These are phyloP conservation scores for Thomomys bottae DNA, from an alignment of 2,113 vertebrate species.

Conservation along the genomic window DNA sequence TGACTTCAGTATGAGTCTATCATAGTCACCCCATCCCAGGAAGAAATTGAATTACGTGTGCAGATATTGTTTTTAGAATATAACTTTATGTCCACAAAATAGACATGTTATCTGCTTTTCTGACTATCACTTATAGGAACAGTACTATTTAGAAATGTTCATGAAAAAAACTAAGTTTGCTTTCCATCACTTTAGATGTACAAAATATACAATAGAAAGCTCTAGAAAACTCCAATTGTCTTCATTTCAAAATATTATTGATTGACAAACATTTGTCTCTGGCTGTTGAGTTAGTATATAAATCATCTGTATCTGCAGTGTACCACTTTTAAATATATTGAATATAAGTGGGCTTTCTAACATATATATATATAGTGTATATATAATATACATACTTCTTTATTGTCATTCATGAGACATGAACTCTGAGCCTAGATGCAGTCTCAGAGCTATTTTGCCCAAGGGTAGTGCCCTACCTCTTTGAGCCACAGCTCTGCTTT, in stretches of 20 bases:
- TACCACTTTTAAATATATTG: background rate
- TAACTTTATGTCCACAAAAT: background rate
- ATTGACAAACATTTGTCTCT: background rate
- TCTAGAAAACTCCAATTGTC: background rate
- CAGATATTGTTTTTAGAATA: background rate
- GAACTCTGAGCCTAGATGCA: too few relatives aligned
- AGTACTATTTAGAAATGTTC: background rate
- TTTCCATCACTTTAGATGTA: background rate
- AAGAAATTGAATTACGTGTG: constrained; percentile 28
- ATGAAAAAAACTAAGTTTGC: background rate
- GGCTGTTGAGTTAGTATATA: background rate
- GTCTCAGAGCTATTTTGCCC: too few relatives aligned
- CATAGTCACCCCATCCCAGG: background rate
- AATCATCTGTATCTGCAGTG: background rate
- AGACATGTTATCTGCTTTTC: background rate
- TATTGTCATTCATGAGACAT: too few relatives aligned
- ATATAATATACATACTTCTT: too few relatives aligned
- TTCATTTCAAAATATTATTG: background rate
- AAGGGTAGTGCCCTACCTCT: too few relatives aligned
- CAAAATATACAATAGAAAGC: background rate
- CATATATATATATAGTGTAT: background rate
- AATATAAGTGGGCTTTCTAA: background rate
- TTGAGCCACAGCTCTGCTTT: too few relatives aligned
- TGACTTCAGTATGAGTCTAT: background rate
- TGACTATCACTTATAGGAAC: background rate